phyloP scores from a whole-genome alignment of 2,113 vertebrate genomes.

The Cryptomyrus ogoouensis region DNA sequence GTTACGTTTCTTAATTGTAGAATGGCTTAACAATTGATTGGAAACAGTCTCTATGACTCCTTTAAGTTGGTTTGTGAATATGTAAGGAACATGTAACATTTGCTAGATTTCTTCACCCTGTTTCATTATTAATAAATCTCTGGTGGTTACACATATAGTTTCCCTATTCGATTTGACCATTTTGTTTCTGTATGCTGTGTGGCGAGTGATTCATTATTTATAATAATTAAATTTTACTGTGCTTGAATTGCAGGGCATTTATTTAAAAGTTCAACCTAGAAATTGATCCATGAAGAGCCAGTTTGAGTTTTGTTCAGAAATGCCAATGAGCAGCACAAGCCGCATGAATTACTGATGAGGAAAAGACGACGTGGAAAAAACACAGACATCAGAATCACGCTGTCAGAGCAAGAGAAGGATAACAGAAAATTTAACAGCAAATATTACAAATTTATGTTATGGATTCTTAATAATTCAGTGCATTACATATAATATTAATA shows the following conservation, averaged over 20 bases:
- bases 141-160: background rate
- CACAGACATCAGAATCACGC: background rate
- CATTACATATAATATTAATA: background rate
- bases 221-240: background rate
- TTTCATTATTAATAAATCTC: constrained; percentile 2
- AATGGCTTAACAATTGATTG: background rate
- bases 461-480: background rate
- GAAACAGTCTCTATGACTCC: background rate
- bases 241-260: background rate
- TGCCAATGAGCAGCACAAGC: background rate
- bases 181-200: background rate
- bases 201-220: constrained; percentile 5
- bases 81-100: background rate
- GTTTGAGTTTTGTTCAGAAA: background rate
- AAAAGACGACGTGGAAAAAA: background rate
- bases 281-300: background rate
- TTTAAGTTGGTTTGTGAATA: background rate
- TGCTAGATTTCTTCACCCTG: background rate
- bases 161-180: background rate
- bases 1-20: background rate
- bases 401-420: background rate
- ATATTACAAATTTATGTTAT: background rate
- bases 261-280: background rate
- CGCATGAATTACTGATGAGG: background rate
- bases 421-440: background rate